Evolutionary conservation across 2,888 invertebrate species (phyloP).

Genomic region (Drosophila neutralis): DNA sequence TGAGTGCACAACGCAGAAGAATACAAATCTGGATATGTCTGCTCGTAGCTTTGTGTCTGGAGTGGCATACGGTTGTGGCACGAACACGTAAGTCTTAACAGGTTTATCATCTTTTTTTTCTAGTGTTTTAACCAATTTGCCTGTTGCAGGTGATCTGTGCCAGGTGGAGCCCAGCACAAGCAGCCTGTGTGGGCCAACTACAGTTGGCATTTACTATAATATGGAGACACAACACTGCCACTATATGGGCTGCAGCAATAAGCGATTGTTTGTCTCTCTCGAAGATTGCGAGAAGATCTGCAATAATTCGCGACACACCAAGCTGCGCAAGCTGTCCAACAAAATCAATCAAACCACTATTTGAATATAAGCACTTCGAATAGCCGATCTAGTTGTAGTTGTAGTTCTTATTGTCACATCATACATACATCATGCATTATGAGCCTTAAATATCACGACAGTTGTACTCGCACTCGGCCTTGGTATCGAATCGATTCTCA

Average conservation of each 20-base stretch:
- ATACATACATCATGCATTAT: conserved; percentile 6
- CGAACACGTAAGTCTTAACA: conserved; percentile 56
- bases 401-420: conserved; percentile 33
- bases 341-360: conserved; percentile 66
- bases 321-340: conserved; percentile 49
- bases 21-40: conserved; percentile 41
- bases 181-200: conserved; percentile 77
- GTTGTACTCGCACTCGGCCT: conserved; percentile 87
- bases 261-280: conserved; percentile 74
- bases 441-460: conserved; percentile 83
- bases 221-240: conserved; percentile 81
- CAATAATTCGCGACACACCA: conserved; percentile 75
- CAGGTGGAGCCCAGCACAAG: conserved; percentile 78
- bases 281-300: conserved; percentile 83
- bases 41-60: conserved; percentile 49
- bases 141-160: conserved; percentile 78
- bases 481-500: conserved; percentile 90
- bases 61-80: conserved; percentile 46
- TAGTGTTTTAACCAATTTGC: not conserved
- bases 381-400: conserved; percentile 18
- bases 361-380: conserved; percentile 45
- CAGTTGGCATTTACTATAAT: conserved; percentile 82
- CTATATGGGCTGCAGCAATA: conserved; percentile 80
- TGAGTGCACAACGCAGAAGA: conserved; percentile 28
- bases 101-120: not conserved